phyloP scores from a whole-genome alignment of 2,888 invertebrate genomes.

The Drosophila subquinaria region DNA sequence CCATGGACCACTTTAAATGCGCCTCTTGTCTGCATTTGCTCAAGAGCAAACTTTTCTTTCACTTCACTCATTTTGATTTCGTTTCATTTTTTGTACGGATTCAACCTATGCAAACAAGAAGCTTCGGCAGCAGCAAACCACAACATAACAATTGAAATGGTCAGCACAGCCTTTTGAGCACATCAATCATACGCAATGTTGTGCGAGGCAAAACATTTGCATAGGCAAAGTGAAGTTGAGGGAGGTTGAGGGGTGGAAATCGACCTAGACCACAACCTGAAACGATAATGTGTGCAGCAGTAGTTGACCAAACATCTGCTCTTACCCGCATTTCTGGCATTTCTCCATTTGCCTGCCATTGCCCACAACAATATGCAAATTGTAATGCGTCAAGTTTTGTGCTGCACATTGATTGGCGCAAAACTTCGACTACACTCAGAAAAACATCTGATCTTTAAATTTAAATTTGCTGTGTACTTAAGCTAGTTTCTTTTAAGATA shows the following conservation, averaged over 20 bases:
- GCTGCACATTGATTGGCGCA: slow-evolving; percentile 8
- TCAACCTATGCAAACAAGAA: slow-evolving; percentile 58
- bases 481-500: too few relatives aligned
- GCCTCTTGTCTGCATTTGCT: slow-evolving; percentile 23
- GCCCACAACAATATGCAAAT: slow-evolving; percentile 69
- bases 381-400: slow-evolving; percentile 50
- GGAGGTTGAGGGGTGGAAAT: too few relatives aligned
- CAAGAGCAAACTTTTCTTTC: slow-evolving; percentile 7
- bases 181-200: slow-evolving; percentile 75
- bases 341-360: background rate
- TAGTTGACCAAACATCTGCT: slow-evolving; percentile 10
- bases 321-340: background rate
- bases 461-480: too few relatives aligned
- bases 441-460: too few relatives aligned
- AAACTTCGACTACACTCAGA: too few relatives aligned
- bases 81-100: slow-evolving; percentile 10
- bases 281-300: slow-evolving; percentile 27
- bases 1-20: slow-evolving; percentile 27
- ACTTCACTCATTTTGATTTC: background rate
- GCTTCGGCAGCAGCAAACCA: slow-evolving; percentile 12
- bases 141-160: slow-evolving; percentile 48
- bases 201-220: slow-evolving; percentile 68
- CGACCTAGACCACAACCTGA: too few relatives aligned
- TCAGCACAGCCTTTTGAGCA: slow-evolving; percentile 55
- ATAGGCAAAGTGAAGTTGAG: slow-evolving; percentile 45